Evolutionary conservation across 2,113 vertebrate genomes (phyloP), one percentile per base, ranked within the genome.

Genomic region (Nothocercus nigrocapillus): DNA sequence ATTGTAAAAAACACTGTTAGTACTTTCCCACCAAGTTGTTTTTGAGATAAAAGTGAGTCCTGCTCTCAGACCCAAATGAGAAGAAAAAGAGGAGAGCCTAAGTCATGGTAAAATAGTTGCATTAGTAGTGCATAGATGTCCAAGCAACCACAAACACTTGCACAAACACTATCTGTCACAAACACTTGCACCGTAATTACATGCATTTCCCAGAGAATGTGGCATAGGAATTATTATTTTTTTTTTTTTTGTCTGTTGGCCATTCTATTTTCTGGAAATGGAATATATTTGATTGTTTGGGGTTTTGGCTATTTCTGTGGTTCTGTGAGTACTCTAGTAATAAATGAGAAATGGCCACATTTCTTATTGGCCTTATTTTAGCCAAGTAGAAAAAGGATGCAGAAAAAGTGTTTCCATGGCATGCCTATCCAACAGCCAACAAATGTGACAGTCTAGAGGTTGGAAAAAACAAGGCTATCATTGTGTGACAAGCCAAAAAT

Each of bases 381-480:
- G 45, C 56, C 22, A 64, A 30, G 53, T 75, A 61, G 24, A 61
- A 87, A 64, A 62, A 88, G 36, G 5, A 51, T 11, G 5, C 2
- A 85, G 32, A 67, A 56, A 82, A 56, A 22, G n/a, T 1, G 0
- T 64, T 84, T 85, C 22, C 32, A 56, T 7, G 16, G 25, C 3
- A 20, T 54, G 19, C 1, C 13, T 20, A 62, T 54, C 13, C 28
- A 58, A 5, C 28, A 56, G 13, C 5, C 11, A 14, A 62, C 14
- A 68, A 53, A 40, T 2, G 25, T 2, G 3, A 13, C 40, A 47
- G 9, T 36, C 38, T 77, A 64, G 91, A 58, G 19, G 22, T 1
- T 11, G 16, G 6, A 9, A 64, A 89, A 67, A 28, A 0, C 0
- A 17, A 30, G 53, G 21, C 0, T 9, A 69, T 25, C 27, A 15